These are phyloP conservation scores for Lepidurus couesii DNA, from an alignment of 1,140 invertebrate genomes.

Conservation along the genomic window DNA sequence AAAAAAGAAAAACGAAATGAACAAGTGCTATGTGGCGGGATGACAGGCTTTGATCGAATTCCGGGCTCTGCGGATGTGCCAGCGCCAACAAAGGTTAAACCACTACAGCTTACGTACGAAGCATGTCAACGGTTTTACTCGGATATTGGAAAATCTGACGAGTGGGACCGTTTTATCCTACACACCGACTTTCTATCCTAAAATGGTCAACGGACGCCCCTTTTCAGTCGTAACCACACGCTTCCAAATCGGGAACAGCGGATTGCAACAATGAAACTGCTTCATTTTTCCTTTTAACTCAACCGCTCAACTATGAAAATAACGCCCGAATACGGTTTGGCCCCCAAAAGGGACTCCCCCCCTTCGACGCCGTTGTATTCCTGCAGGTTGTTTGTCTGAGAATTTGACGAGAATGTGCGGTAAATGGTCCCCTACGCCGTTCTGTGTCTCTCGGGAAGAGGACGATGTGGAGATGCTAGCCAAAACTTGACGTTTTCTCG, in stretches of 20 bases:
- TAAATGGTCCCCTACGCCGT: slow-evolving; percentile 11
- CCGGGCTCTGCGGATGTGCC: not conserved
- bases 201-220: too few relatives aligned
- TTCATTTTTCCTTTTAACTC: not conserved
- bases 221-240: too few relatives aligned
- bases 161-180: too few relatives aligned
- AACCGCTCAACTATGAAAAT: not conserved
- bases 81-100: not conserved
- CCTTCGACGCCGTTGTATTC: not conserved
- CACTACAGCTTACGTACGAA: not conserved
- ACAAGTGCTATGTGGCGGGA: not conserved
- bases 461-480: not conserved
- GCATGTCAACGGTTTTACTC: not conserved
- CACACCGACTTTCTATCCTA: too few relatives aligned
- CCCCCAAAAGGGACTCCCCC: not conserved
- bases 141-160: too few relatives aligned
- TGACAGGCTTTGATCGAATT: not conserved
- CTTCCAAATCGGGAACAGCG: too few relatives aligned
- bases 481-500: not conserved
- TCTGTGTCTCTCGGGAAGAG: not conserved
- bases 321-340: not conserved
- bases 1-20: not conserved
- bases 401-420: not conserved
- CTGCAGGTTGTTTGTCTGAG: not conserved
- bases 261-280: too few relatives aligned